These are phyloP conservation scores for Fabriciana adippe DNA, from an alignment of 2,888 invertebrate genomes.

Conservation along the genomic window DNA sequence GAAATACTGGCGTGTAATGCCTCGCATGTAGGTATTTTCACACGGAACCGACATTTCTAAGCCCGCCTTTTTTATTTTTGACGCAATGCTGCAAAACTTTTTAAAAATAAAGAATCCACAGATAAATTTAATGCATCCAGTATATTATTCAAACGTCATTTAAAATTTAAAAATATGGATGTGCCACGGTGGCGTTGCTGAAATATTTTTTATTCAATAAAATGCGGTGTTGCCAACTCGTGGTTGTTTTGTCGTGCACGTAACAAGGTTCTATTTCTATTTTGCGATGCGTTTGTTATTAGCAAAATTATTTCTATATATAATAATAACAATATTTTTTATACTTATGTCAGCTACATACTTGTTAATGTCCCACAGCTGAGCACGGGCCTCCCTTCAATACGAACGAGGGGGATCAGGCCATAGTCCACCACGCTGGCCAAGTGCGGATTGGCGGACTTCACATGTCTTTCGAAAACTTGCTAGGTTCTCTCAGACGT, in stretches of 20 bases:
- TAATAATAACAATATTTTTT: background rate
- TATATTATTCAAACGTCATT: conserved; percentile 35
- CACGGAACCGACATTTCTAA: conserved; percentile 16
- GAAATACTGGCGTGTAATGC: background rate
- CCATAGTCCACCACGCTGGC: too few species aligned
- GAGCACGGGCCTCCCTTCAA: too few species aligned
- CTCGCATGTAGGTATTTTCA: conserved; percentile 5
- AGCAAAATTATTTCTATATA: background rate
- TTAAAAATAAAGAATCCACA: conserved; percentile 28
- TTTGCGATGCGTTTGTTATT: background rate
- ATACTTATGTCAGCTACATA: too few species aligned
- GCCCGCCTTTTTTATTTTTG: conserved; percentile 15
- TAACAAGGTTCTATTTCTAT: conserved; percentile 15
- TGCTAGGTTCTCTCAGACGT: too few species aligned
- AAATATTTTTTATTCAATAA: conserved; percentile 39
- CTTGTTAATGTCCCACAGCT: too few species aligned
- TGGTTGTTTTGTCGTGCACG: conserved; percentile 43
- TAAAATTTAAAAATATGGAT: conserved; percentile 35
- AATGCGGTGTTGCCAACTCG: conserved; percentile 65
- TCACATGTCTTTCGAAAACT: too few species aligned
- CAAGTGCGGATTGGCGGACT: too few species aligned
- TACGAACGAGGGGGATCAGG: too few species aligned
- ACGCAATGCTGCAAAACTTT: conserved; percentile 34
- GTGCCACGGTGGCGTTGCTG: conserved; percentile 23
- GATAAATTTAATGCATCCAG: conserved; percentile 29